Conservation (phyloP, 2,888 invertebrate species). For the Coelinius sp. region DNA sequence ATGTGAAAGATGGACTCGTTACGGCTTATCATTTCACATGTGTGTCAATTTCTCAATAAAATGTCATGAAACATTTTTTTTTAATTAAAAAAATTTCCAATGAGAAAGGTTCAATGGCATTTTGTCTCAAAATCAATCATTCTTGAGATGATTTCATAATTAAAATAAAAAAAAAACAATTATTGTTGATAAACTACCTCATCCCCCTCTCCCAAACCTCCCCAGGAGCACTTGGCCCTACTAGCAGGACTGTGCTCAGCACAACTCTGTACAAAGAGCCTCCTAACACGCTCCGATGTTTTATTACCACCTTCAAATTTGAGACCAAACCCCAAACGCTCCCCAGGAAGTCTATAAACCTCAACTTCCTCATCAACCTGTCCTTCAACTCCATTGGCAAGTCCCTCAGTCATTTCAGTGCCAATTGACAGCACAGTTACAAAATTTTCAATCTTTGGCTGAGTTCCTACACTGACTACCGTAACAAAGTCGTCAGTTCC, state of each 20-base stretch:
- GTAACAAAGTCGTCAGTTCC: slow-evolving; percentile 73
- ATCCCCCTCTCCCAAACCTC: slow-evolving; percentile 87
- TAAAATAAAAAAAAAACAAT: too few species aligned
- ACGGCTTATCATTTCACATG: too few species aligned
- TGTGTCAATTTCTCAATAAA: too few species aligned
- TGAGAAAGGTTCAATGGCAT: too few species aligned
- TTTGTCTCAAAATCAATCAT: too few species aligned
- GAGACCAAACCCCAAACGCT: slow-evolving; percentile 90
- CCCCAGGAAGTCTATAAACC: slow-evolving; percentile 89
- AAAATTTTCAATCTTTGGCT: slow-evolving; percentile 70
- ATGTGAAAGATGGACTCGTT: too few species aligned
- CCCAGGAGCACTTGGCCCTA: slow-evolving; percentile 87
- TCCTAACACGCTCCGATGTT: slow-evolving; percentile 83
- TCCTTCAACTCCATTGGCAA: slow-evolving; percentile 50
- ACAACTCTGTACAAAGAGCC: slow-evolving; percentile 90
- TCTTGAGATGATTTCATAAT: too few species aligned
- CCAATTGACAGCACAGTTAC: slow-evolving; percentile 77
- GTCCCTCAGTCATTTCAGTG: slow-evolving; percentile 62
- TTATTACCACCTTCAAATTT: slow-evolving; percentile 94
- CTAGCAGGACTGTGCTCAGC: slow-evolving; percentile 91
- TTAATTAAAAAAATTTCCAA: too few species aligned
- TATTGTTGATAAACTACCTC: slow-evolving; percentile 71
- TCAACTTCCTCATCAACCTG: slow-evolving; percentile 80
- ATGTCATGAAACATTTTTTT: too few species aligned
- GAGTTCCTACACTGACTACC: slow-evolving; percentile 74